Percentiles rank a stretch among this genome's conserved stretches.
Evolutionary conservation across 2,113 vertebrate species (phyloP).

Genomic region (Puntigrus tetrazona): DNA sequence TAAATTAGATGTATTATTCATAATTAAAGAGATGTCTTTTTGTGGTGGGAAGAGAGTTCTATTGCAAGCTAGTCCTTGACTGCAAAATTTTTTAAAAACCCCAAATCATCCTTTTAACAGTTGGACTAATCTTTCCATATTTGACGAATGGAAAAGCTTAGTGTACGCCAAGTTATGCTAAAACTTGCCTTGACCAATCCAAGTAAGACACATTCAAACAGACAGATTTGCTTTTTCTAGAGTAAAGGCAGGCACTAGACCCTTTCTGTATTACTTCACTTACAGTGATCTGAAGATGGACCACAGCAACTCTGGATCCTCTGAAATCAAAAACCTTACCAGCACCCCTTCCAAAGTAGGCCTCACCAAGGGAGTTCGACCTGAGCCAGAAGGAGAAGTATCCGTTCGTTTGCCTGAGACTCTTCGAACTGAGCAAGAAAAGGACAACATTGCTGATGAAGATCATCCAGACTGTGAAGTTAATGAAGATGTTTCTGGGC

Average conservation of each 20-base stretch:
- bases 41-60: background rate
- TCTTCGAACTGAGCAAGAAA: background rate
- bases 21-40: background rate
- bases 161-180: background rate
- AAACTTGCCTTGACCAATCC: background rate
- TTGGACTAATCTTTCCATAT: background rate
- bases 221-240: background rate
- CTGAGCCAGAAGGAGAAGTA: conserved; percentile 61
- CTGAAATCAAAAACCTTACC: background rate
- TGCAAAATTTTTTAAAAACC: background rate
- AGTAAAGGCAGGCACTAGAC: background rate
- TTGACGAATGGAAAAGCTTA: background rate
- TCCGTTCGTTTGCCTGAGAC: conserved; percentile 38
- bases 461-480: background rate
- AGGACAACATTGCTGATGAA: conserved; percentile 5
- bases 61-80: background rate
- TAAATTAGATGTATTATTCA: background rate
- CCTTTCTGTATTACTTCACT: background rate
- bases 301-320: background rate
- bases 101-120: background rate
- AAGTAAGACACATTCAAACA: background rate
- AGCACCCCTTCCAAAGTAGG: background rate
- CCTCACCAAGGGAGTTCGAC: conserved; percentile 42
- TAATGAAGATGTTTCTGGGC: background rate
- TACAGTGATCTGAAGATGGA: conserved; percentile 13